Conservation (phyloP, 2,888 invertebrate genomes). For the Cryptocephalus moraei region DNA sequence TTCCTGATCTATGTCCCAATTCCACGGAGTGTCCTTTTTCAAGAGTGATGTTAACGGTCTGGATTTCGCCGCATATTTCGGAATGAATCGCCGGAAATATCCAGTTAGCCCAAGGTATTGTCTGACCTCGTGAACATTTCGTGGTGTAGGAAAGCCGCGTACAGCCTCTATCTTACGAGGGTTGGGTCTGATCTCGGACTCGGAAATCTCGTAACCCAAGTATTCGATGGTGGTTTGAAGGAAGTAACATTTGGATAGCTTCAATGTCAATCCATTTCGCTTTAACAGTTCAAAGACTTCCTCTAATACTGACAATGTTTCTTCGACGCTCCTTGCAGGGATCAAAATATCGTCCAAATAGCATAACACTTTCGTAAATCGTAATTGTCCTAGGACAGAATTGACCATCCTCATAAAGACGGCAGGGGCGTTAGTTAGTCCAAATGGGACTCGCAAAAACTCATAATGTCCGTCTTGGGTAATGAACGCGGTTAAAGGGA, state of each 20-base stretch:
- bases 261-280: slow-evolving; percentile 6
- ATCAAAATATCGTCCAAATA: slow-evolving; percentile 9
- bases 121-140: slow-evolving; percentile 3
- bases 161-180: slow-evolving; percentile 3
- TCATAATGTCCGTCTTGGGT: too few species aligned
- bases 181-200: slow-evolving; percentile 1
- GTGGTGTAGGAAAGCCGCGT: slow-evolving; percentile 3
- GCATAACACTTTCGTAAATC: too few species aligned
- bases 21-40: slow-evolving; percentile 6
- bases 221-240: too few species aligned
- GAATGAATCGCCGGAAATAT: slow-evolving; percentile 5
- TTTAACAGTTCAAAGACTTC: slow-evolving; percentile 1
- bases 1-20: slow-evolving; percentile 5
- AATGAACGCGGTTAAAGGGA: too few species aligned
- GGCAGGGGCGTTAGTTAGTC: too few species aligned
- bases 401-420: too few species aligned
- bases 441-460: too few species aligned
- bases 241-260: too few species aligned
- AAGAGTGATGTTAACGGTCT: not conserved
- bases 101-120: slow-evolving; percentile 5
- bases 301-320: slow-evolving; percentile 1
- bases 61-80: slow-evolving; percentile 4
- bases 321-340: slow-evolving; percentile 4
- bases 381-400: too few species aligned
- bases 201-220: too few species aligned